Percentiles rank a stretch among this genome's conserved stretches.
Evolutionary conservation across 2,888 invertebrate species (phyloP).

Genomic region (Amblyjoppa fuscipennis): DNA sequence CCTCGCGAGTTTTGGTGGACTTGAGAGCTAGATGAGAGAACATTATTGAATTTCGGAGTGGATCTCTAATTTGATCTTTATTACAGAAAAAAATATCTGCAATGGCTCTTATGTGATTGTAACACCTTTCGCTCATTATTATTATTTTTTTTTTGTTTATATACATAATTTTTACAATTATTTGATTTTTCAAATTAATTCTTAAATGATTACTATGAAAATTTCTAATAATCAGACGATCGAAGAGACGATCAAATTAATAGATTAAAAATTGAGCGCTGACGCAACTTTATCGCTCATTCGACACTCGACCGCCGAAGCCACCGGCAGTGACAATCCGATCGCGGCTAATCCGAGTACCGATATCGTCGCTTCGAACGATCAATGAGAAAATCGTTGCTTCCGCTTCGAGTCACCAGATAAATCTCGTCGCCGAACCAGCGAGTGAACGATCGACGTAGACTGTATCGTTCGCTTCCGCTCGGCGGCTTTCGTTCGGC

Average conservation of each 20-base stretch:
- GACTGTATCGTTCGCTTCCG: conserved; percentile 8
- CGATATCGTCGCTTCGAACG: neutral
- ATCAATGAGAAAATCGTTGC: too few relatives aligned
- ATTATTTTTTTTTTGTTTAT: too few relatives aligned
- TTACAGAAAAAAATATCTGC: too few relatives aligned
- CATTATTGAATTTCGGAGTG: too few relatives aligned
- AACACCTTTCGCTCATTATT: too few relatives aligned
- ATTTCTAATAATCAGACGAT: neutral
- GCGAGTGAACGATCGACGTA: conserved; percentile 25
- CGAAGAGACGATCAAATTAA: neutral
- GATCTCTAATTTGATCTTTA: too few relatives aligned
- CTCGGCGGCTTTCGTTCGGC: neutral
- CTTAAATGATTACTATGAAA: neutral
- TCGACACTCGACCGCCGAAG: neutral
- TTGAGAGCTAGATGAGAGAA: too few relatives aligned
- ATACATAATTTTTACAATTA: too few relatives aligned
- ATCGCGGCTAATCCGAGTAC: neutral
- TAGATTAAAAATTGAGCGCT: neutral
- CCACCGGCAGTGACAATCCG: too few relatives aligned
- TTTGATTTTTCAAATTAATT: neutral
- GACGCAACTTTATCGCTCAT: neutral
- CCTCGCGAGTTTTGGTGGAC: too few relatives aligned
- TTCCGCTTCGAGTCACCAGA: neutral
- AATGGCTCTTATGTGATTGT: too few relatives aligned
- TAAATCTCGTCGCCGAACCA: neutral